Evolutionary conservation across 2,797 vertebrate species (phyloP), one percentile per base, ranked within the genome.

Genomic region (Spondyliosoma cantharus): DNA sequence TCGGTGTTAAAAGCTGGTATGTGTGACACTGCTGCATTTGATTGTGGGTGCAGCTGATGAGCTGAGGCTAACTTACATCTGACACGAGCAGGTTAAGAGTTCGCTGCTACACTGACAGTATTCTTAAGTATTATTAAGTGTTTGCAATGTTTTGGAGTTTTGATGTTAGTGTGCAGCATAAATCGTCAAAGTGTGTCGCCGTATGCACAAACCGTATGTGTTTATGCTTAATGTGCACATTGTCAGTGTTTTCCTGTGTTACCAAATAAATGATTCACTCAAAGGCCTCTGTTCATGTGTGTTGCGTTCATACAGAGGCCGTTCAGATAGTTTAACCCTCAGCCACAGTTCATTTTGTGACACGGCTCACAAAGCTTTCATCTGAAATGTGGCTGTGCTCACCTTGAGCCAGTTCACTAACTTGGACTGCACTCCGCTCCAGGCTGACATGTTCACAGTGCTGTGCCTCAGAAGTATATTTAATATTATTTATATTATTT

Each of bases 251-350:
- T 50, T 63, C 14, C 54, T 64, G 15, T 73, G 27, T 37, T 37
- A 50, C 0, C 6, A 65, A 87, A 86, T 84, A 86, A 87, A 89
- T 16, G 11, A 69, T 45, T 66, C 3, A 46, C 2, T 27, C 5
- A 20, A 58, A 49, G 13, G 1, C 11, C 15, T 49, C 12, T 72
- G 63, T 45, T 43, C 22, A 16, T 3, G 3, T 65, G 48, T 71
- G 0, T 16, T 72, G 37, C 24, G 27, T 13, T 8, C 1, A 15
- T 13, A 42, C 8, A 16, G 14, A 45, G 5, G 22, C 12, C 37
- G 3, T 15, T 42, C 6, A 7, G 58, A 56, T 11, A 13, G 42
- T 5, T 17, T 48, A 19, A 1, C 24, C 7, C 13, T 45, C 17
- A 8, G 3, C 16, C 50, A 65, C 43, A 57, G 52, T 16, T 48